phyloP scores from a whole-genome alignment of 2,888 invertebrate genomes.

The Apamea anceps region DNA sequence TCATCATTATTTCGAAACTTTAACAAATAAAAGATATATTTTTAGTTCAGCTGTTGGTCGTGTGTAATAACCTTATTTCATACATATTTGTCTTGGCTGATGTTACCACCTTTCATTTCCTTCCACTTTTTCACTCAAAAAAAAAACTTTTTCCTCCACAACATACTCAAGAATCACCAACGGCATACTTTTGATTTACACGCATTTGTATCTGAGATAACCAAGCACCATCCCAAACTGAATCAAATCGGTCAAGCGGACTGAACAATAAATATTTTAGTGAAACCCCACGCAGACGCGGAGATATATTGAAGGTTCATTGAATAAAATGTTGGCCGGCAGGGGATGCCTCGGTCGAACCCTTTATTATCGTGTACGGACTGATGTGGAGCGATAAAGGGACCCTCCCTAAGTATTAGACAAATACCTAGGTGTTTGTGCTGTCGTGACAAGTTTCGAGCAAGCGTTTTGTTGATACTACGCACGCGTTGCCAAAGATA shows the following conservation, averaged over 20 bases:
- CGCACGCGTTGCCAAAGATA: background rate
- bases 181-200: conserved; percentile 54
- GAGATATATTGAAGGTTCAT: conserved; percentile 81
- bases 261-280: conserved; percentile 69
- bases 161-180: conserved; percentile 28
- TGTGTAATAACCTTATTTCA: background rate
- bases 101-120: background rate
- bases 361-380: conserved; percentile 82
- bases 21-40: background rate
- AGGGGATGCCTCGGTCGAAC: conserved; percentile 69
- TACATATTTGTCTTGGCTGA: background rate
- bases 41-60: background rate
- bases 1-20: background rate
- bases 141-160: background rate
- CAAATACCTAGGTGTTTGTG: conserved; percentile 72
- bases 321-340: conserved; percentile 81
- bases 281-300: conserved; percentile 39
- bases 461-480: conserved; percentile 46
- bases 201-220: conserved; percentile 58
- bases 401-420: conserved; percentile 72
- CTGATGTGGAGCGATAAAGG: conserved; percentile 75
- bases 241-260: conserved; percentile 65
- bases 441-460: conserved; percentile 45
- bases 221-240: conserved; percentile 57
- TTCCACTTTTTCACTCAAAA: background rate